Conservation (phyloP, 2,113 vertebrate genomes). For the Zosterops japonicus region DNA sequence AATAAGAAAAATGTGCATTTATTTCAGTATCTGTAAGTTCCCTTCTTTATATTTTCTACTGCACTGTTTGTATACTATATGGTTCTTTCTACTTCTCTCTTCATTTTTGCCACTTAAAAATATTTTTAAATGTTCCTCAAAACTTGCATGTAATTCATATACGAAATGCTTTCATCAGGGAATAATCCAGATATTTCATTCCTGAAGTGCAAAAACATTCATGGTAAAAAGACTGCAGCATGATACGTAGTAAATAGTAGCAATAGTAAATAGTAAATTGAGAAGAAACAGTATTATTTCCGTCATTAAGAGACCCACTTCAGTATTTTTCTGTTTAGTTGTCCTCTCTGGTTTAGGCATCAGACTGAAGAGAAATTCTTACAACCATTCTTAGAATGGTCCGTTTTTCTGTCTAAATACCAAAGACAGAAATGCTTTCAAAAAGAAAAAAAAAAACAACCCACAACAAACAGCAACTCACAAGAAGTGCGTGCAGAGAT, state of each 20-base stretch:
- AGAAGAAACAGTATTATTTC: constrained; percentile 50
- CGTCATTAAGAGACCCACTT: constrained; percentile 52
- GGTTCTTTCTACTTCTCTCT: neutral
- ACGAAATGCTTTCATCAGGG: neutral
- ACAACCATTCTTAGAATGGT: constrained; percentile 65
- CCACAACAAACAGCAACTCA: neutral
- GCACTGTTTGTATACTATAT: neutral
- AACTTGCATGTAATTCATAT: neutral
- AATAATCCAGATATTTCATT: constrained; percentile 17
- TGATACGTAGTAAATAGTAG: neutral
- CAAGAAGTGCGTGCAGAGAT: constrained; percentile 76
- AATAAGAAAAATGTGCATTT: neutral
- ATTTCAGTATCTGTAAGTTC: neutral
- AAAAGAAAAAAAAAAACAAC: constrained; percentile 12
- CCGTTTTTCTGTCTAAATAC: constrained; percentile 71
- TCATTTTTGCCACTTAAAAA: neutral
- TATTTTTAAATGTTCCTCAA: neutral
- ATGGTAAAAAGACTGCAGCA: constrained; percentile 12
- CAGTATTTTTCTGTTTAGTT: constrained; percentile 68
- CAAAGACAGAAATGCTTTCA: constrained; percentile 74
- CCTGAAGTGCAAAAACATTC: neutral
- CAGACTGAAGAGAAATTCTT: constrained; percentile 79
- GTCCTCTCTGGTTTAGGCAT: constrained; percentile 60
- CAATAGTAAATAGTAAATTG: neutral
- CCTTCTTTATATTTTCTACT: neutral